Evolutionary conservation across 2,113 vertebrate genomes (phyloP).

Genomic region (Hippocampus zosterae): DNA sequence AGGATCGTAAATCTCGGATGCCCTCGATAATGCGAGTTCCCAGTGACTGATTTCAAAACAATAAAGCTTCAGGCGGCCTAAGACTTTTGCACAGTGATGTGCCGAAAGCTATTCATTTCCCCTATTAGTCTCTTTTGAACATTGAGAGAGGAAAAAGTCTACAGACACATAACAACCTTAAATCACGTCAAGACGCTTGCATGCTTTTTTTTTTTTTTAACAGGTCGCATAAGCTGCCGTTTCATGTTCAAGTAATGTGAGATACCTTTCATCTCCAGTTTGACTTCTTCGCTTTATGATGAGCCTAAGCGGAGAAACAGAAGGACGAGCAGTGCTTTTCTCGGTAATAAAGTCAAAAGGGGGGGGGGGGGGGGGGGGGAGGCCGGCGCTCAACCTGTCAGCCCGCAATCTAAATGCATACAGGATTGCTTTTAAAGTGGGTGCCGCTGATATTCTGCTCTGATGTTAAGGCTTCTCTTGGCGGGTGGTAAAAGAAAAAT

Average conservation of each 20-base stretch:
- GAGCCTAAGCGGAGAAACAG: constrained; percentile 32
- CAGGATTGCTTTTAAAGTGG: constrained; percentile 63
- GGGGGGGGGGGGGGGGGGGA: constrained; percentile 14
- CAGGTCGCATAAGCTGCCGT: constrained; percentile 37
- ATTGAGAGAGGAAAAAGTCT: background rate
- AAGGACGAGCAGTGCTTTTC: constrained; percentile 27
- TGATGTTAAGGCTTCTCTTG: constrained; percentile 47
- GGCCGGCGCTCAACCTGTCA: constrained; percentile 37
- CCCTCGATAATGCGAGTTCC: background rate
- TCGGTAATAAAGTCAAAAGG: constrained; percentile 30
- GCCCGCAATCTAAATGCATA: constrained; percentile 49
- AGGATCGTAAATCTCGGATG: background rate
- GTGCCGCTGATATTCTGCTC: constrained; percentile 54
- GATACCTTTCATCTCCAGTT: constrained; percentile 57
- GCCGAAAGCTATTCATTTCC: constrained; percentile 27
- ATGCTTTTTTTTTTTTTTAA: constrained; percentile 4
- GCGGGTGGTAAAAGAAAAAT: constrained; percentile 53
- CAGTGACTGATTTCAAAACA: background rate
- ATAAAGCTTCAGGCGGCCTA: background rate
- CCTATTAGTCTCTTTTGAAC: constrained; percentile 19
- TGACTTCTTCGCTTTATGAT: constrained; percentile 38
- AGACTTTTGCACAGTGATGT: background rate
- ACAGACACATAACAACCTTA: constrained; percentile 7
- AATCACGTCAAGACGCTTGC: constrained; percentile 31
- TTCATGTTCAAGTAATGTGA: constrained; percentile 47